phyloP scores from a whole-genome alignment of 2,888 invertebrate genomes.

The Sinodicranocentrus sp. region DNA sequence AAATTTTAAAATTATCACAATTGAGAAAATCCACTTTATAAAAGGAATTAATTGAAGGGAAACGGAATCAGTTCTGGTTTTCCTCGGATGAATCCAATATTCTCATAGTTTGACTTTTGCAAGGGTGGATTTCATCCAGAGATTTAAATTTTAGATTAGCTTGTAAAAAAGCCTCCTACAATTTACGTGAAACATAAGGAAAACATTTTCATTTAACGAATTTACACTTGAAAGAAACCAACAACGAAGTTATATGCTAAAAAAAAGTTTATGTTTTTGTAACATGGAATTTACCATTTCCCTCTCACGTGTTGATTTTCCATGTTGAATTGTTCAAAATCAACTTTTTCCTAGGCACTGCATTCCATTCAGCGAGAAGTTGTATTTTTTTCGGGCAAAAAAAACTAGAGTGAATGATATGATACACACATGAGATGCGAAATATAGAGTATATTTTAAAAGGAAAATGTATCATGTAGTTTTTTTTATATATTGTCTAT shows the following conservation, averaged over 20 bases:
- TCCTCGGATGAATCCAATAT: constrained; percentile 6
- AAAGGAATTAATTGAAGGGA: constrained; percentile 20
- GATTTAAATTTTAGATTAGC: not conserved
- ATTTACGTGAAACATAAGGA: too few species aligned
- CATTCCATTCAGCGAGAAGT: constrained; percentile 1
- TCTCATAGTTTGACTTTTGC: not conserved
- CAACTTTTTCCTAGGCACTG: not conserved
- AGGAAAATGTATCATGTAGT: not conserved
- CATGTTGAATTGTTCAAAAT: too few species aligned
- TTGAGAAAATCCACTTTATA: too few species aligned
- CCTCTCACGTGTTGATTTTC: not conserved
- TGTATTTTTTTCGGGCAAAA: not conserved
- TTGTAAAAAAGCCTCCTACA: too few species aligned
- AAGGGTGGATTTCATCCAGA: not conserved
- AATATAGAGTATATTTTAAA: too few species aligned
- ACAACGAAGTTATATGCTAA: too few species aligned
- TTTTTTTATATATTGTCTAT: not conserved
- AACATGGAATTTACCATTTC: too few species aligned
- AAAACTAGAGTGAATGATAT: too few species aligned
- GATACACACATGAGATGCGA: not conserved
- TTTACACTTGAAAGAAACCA: too few species aligned
- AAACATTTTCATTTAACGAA: too few species aligned
- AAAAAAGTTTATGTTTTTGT: not conserved
- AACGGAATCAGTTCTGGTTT: constrained; percentile 27
- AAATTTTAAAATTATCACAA: not conserved